Base-by-base conservation (phyloP, 2,113 vertebrate genomes). In the Chaenocephalus aceratus region DNA sequence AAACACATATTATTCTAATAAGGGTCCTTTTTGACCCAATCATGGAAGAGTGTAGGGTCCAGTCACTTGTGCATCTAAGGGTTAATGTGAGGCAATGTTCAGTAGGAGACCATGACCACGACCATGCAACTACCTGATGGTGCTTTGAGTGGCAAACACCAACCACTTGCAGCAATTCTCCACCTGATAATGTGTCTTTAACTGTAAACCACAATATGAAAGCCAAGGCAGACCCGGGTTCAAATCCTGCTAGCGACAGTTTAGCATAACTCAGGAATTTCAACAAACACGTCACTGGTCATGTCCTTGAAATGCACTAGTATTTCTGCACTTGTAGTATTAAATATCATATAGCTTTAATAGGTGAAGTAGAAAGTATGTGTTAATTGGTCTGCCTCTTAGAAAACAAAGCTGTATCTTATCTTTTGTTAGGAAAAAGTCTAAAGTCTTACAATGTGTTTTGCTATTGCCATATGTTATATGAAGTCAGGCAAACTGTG, bases 61-160 rank as follows among this genome's bases (percentile, higher is more conserved):
- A 21, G 21, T 21, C 21, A 21, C 21, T 21, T 1, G 21, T 21
- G 21, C 21, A 21, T 21, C 21, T 21, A 21, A 21, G 21, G 21
- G 21, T 21, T 21, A 72, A 67, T 62, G 36, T 45, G 30, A 44
- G 48, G 58, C 23, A 6, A 14, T 14, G 61, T 61, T 30, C 44
- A 67, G 61, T 45, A 16, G 26, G 10, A 76, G 48, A 84, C 34
- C 41, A 64, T 34, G 12, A 26, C 56, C 15, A 56, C 6, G 36
- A 36, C 36, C 36, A 7, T 34, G 16, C 45, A 46, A 59, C 18
- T 10, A 65, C 44, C 79, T 23, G 13, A 56, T 13, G 10, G 13
- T 41, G 36, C 51, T 60, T 0, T 10, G 8, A 65, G n/a, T 30
- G 65, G 18, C 49, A 10, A 72, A 67, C 46, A n/a, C 14, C 49